A percentile compares a stretch with the other conserved stretches of the same genome.
These are phyloP conservation scores for Capreolus pygargus DNA, from an alignment of 2,113 vertebrate genomes.

Conservation along the genomic window DNA sequence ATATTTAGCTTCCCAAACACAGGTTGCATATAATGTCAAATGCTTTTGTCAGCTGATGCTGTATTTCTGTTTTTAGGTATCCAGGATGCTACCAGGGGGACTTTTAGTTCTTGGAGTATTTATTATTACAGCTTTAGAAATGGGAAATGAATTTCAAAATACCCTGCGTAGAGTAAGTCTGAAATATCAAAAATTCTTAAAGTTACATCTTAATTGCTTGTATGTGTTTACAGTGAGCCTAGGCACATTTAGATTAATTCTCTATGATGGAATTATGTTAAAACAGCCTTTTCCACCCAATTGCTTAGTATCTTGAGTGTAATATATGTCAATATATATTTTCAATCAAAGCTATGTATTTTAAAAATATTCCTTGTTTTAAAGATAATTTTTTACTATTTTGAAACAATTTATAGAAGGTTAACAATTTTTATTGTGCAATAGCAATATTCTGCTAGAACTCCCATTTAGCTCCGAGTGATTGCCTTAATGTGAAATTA, in stretches of 20 bases:
- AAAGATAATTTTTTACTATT: background rate
- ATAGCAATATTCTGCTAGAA: background rate
- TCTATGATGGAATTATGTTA: background rate
- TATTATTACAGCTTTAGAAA: slow-evolving; percentile 85
- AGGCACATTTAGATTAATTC: background rate
- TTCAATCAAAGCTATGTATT: background rate
- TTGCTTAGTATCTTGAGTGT: background rate
- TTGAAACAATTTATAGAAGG: background rate
- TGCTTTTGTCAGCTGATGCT: slow-evolving; percentile 26
- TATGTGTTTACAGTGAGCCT: accelerated
- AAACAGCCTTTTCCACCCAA: background rate
- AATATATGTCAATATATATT: slow-evolving; percentile 4
- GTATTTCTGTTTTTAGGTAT: slow-evolving; percentile 84
- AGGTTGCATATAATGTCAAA: background rate
- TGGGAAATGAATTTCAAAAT: slow-evolving; percentile 86
- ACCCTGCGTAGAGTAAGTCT: slow-evolving; percentile 85
- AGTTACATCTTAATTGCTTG: background rate
- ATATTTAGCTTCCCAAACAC: background rate
- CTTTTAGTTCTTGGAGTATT: slow-evolving; percentile 91
- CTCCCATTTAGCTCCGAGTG: background rate
- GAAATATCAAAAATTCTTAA: background rate
- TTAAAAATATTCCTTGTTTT: slow-evolving; percentile 26
- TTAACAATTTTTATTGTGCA: background rate
- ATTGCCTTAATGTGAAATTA: background rate
- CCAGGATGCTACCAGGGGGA: slow-evolving; percentile 94